Conservation (phyloP, 2,797 vertebrate genomes). For the Carduelis carduelis region DNA sequence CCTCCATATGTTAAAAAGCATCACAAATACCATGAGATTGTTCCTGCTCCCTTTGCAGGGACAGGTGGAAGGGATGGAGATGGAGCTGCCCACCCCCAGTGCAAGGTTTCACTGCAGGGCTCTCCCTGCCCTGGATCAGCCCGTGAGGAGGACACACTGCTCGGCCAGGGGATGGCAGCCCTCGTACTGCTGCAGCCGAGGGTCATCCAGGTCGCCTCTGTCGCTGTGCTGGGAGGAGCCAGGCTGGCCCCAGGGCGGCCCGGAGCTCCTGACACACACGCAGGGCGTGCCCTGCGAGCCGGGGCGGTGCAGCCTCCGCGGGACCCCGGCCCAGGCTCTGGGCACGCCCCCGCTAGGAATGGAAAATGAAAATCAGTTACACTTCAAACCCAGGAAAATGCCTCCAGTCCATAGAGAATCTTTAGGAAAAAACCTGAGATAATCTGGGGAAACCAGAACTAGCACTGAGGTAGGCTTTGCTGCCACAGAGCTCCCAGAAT, state of each 20-base stretch:
- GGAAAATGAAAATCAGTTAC: neutral
- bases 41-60: rapidly evolving
- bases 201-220: constrained; percentile 75
- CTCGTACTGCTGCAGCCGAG: constrained; percentile 80
- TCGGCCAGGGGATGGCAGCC: constrained; percentile 78
- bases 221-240: constrained; percentile 16
- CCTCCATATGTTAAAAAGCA: rapidly evolving
- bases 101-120: rapidly evolving
- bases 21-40: neutral
- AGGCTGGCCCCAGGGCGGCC: constrained; percentile 34
- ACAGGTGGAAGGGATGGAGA: neutral
- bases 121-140: neutral
- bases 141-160: constrained; percentile 76
- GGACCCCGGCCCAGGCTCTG: constrained; percentile 88
- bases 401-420: neutral
- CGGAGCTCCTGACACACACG: constrained; percentile 79
- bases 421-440: rapidly evolving
- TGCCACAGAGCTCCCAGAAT: neutral
- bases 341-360: constrained; percentile 83
- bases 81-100: neutral
- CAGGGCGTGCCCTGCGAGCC: constrained; percentile 74
- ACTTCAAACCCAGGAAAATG: rapidly evolving
- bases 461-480: neutral
- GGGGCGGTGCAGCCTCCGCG: constrained; percentile 82
- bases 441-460: neutral